Conservation (phyloP, 2,113 vertebrate genomes). For the Eidolon helvum region DNA sequence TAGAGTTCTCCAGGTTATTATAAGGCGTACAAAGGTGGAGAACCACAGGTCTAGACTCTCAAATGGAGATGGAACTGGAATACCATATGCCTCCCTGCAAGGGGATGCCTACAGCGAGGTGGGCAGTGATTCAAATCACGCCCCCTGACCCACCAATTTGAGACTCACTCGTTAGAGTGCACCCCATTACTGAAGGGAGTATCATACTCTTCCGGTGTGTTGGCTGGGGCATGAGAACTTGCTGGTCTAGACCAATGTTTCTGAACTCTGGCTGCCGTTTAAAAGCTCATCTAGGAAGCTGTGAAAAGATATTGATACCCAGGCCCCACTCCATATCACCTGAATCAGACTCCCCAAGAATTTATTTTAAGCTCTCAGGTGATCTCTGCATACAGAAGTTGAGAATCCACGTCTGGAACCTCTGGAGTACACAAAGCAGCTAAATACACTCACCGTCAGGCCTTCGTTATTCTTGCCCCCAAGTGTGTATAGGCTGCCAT, state of each 20-base stretch:
- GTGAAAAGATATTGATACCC: background rate
- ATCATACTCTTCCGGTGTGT: background rate
- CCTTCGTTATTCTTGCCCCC: constrained; percentile 97
- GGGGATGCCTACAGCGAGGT: background rate
- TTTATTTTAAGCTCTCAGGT: background rate
- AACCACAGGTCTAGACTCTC: background rate
- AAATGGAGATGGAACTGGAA: background rate
- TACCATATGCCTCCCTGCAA: background rate
- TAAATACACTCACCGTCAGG: constrained; percentile 89
- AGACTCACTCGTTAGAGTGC: background rate
- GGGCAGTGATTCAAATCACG: background rate
- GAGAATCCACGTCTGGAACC: background rate
- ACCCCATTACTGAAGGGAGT: background rate
- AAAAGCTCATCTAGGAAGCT: background rate
- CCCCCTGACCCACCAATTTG: background rate
- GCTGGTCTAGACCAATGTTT: background rate
- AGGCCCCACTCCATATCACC: background rate
- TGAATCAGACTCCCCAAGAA: background rate
- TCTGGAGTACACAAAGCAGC: background rate
- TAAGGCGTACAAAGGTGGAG: background rate
- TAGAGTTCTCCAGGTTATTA: background rate
- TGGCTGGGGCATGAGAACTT: background rate
- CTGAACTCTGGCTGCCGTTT: background rate
- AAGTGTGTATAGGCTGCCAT: constrained; percentile 96
- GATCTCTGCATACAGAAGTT: background rate